These are phyloP conservation scores for Herminia tarsipennalis DNA, from an alignment of 2,888 invertebrate species.

Conservation along the genomic window DNA sequence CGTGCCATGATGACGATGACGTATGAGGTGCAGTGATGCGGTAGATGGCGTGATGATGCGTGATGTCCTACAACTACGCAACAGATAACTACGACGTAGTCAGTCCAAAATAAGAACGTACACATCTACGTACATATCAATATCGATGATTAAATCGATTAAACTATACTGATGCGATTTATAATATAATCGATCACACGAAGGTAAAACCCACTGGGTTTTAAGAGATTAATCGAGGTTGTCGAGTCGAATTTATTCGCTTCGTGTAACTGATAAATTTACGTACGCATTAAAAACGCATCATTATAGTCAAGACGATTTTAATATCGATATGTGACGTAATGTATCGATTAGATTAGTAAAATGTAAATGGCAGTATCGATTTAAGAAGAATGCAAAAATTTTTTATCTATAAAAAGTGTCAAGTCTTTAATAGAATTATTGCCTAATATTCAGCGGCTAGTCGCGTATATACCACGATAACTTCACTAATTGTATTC, in stretches of 20 bases:
- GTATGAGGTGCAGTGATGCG: constrained; percentile 82
- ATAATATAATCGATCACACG: neutral
- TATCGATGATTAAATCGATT: constrained; percentile 4
- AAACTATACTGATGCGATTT: neutral
- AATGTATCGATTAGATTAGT: constrained; percentile 55
- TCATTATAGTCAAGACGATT: neutral
- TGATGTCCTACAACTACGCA: constrained; percentile 67
- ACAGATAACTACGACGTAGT: constrained; percentile 65
- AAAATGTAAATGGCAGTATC: constrained; percentile 79
- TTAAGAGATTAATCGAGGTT: neutral
- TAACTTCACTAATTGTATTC: constrained; percentile 43
- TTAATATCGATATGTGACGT: constrained; percentile 3
- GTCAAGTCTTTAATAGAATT: constrained; percentile 80
- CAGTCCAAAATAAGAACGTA: constrained; percentile 60
- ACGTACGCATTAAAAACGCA: too few relatives aligned
- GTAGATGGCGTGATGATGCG: constrained; percentile 70
- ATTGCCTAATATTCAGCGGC: constrained; percentile 69
- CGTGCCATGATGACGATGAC: constrained; percentile 74
- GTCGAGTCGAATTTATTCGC: neutral
- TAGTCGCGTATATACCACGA: constrained; percentile 60
- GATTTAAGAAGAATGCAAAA: constrained; percentile 72
- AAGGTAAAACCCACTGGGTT: too few relatives aligned
- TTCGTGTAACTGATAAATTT: too few relatives aligned
- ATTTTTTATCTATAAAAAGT: constrained; percentile 76
- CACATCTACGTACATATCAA: constrained; percentile 24